Conservation (phyloP, 2,797 vertebrate genomes). For the Microctenopoma steveboyesi region DNA sequence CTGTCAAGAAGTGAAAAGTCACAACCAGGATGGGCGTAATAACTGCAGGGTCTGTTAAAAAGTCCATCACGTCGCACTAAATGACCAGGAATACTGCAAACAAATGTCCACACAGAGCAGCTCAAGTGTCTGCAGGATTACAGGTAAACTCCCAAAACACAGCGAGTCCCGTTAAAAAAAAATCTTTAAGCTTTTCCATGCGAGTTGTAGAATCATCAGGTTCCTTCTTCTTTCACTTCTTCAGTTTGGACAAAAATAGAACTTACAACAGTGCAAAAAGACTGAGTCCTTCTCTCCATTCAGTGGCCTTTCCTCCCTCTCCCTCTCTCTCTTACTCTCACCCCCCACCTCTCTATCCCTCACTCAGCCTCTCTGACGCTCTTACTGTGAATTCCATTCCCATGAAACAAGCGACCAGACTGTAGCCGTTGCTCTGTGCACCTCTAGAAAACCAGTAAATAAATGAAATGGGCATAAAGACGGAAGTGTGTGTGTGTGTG, state of each 20-base stretch:
- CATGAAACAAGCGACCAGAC: slow-evolving; percentile 80
- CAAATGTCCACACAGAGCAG: not conserved
- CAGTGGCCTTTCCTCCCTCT: slow-evolving; percentile 39
- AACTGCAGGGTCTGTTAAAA: slow-evolving; percentile 67
- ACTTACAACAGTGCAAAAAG: too few species aligned
- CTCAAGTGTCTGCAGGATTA: not conserved
- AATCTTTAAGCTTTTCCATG: not conserved
- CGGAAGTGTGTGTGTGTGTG: slow-evolving; percentile 34
- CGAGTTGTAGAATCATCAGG: not conserved
- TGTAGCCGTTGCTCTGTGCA: slow-evolving; percentile 62
- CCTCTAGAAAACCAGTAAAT: slow-evolving; percentile 56
- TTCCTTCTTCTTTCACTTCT: slow-evolving; percentile 11
- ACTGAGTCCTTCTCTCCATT: slow-evolving; percentile 48
- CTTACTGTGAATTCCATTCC: slow-evolving; percentile 82
- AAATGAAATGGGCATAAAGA: slow-evolving; percentile 47
- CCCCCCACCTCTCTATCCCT: slow-evolving; percentile 10
- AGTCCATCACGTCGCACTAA: slow-evolving; percentile 57
- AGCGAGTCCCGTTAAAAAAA: too few species aligned
- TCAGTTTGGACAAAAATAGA: too few species aligned
- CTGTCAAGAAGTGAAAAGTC: slow-evolving; percentile 76
- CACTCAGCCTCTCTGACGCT: slow-evolving; percentile 56
- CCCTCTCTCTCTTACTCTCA: not conserved
- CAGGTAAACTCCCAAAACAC: not conserved
- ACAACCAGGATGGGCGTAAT: slow-evolving; percentile 76
- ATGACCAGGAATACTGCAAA: not conserved